phyloP scores from a whole-genome alignment of 2,797 vertebrate species.

The Typhlichthys subterraneus region DNA sequence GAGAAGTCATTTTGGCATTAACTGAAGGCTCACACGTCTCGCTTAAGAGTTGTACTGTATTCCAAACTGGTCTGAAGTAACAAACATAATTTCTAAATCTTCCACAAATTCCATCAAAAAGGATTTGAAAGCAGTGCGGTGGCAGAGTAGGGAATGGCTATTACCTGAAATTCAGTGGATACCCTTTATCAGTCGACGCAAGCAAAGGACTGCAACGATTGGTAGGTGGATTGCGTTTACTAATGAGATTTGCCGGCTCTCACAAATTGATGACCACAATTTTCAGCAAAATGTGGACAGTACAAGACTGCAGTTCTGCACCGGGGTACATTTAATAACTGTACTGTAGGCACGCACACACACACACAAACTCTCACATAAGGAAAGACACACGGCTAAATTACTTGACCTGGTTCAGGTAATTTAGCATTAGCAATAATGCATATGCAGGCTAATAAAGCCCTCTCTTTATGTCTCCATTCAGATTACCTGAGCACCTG shows the following conservation, averaged over 20 bases:
- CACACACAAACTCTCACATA: not conserved
- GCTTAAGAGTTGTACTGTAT: conserved; percentile 8
- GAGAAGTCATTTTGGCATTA: conserved; percentile 56
- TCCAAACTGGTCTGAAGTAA: conserved; percentile 23
- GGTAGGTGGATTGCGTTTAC: not conserved
- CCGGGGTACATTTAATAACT: too few relatives aligned
- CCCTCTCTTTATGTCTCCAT: not conserved
- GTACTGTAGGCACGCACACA: not conserved
- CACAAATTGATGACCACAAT: not conserved
- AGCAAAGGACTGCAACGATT: not conserved
- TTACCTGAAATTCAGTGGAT: conserved; percentile 37
- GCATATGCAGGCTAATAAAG: too few relatives aligned
- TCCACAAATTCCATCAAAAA: conserved; percentile 18
- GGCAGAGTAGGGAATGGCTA: conserved; percentile 26
- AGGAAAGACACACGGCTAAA: not conserved
- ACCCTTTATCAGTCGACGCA: conserved; percentile 19
- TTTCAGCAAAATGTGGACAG: too few relatives aligned
- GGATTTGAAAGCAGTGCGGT: conserved; percentile 30
- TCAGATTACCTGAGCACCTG: conserved; percentile 7
- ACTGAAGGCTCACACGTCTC: conserved; percentile 24
- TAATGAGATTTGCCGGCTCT: not conserved
- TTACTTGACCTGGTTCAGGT: not conserved
- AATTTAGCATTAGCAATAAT: too few relatives aligned
- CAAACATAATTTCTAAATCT: conserved; percentile 54
- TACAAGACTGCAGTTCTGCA: too few relatives aligned